Conservation (phyloP, 2,797 vertebrate species). For the Paedocypris micromegethes region DNA sequence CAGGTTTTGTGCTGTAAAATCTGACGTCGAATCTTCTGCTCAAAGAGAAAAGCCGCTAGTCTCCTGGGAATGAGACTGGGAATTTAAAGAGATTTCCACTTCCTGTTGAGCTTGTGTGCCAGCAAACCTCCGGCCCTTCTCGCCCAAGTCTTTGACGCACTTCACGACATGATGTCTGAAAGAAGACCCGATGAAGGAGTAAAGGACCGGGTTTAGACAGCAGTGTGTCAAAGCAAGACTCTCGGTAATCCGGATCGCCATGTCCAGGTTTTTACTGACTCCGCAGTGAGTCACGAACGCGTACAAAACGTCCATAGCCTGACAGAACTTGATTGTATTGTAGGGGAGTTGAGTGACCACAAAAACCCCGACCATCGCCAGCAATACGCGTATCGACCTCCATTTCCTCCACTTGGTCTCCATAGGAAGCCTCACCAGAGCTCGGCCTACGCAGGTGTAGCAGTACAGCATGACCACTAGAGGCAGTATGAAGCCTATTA, state of each 20-base stretch:
- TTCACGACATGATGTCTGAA: constrained; percentile 77
- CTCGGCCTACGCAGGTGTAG: constrained; percentile 69
- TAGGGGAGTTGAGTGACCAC: constrained; percentile 86
- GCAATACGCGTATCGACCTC: constrained; percentile 72
- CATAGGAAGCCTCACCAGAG: constrained; percentile 64
- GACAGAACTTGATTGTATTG: constrained; percentile 79
- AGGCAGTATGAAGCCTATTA: constrained; percentile 80
- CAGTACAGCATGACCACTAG: constrained; percentile 81
- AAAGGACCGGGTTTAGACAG: constrained; percentile 88
- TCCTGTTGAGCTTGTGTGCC: constrained; percentile 43
- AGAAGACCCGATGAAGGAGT: constrained; percentile 79
- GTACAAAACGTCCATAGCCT: constrained; percentile 76
- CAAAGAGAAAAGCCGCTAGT: constrained; percentile 69
- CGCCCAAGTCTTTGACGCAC: constrained; percentile 69
- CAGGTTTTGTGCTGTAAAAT: too few species aligned
- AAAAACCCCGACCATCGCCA: constrained; percentile 78
- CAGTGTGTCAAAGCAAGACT: constrained; percentile 82
- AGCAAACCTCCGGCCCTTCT: constrained; percentile 44
- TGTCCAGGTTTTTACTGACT: constrained; percentile 76
- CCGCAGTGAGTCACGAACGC: constrained; percentile 74
- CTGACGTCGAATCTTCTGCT: not conserved
- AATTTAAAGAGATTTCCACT: constrained; percentile 63
- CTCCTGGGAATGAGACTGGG: constrained; percentile 54
- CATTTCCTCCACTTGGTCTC: constrained; percentile 67
- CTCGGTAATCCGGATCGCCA: constrained; percentile 76